Evolutionary conservation across 2,113 vertebrate species (phyloP), one percentile per base, ranked within the genome.

Genomic region (Heterotilapia buettikoferi): DNA sequence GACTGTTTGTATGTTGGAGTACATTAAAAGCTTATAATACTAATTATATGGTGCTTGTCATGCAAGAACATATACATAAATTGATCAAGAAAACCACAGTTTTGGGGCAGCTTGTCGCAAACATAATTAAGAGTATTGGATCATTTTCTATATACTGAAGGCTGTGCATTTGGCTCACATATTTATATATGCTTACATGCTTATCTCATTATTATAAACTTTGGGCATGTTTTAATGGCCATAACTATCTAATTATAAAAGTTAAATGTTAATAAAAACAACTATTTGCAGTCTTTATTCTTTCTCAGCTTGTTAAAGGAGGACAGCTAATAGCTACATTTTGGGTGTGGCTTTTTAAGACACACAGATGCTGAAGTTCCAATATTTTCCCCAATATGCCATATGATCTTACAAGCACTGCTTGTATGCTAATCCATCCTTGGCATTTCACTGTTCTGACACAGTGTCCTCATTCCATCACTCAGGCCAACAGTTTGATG

Each of bases 401-500:
- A 84, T 78, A 84, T 84, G 84, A 93, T 86, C 14, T 57, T 43
- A 84, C 59, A 82, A 47, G 47, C 63, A 79, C 59, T 56, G 84
- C 82, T 52, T 90, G 24, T 50, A 83, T 85, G 86, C 83, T 89
- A 88, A 93, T 93, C 88, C 84, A 86, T 87, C 84, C 63, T 40
- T 9, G 9, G 73, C 53, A 82, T 83, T 83, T 88, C 43, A 86
- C 88, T 91, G 78, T 90, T 91, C 84, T 91, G 93, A 94, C 89
- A 87, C 78, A 78, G 63, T 9, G 88, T 91, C 89, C 90, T 83
- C 89, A 94, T 92, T 94, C 91, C 53, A 85, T 93, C 90, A 91
- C 73, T 90, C 87, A 93, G 68, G n/a, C 36, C 84, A 83, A 85
- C 61, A 33, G 56, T 53, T 31, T 92, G 82, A 88, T 87, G 78